Evolutionary conservation across 2,797 vertebrate genomes (phyloP), one percentile per base, ranked within the genome.

Genomic region (Sebastes cheni): DNA sequence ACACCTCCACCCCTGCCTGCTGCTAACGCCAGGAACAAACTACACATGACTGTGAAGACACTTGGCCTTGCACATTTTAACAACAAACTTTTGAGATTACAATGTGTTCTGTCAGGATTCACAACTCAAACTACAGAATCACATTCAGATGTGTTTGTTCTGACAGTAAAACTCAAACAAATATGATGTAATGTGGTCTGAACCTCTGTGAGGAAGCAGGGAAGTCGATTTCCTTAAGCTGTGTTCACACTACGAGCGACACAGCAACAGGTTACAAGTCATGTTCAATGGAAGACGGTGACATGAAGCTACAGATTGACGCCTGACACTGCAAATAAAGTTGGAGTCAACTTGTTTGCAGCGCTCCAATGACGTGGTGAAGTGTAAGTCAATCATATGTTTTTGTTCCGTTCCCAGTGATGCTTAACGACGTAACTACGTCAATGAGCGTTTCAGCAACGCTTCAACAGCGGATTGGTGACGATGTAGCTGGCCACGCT

Each of bases 221-320:
- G 12, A 54, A 11, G 29, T 39, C 1, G 22, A 39, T 8, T 70
- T 23, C 46, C 9, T 32, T 23, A 5, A 46, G 42, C 42, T 46
- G 42, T 46, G 42, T 46, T 46, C 42, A 18, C 14, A 18, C 14
- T 46, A 46, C 42, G 14, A 46, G 42, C 42, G 42, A 46, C 42
- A 46, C 42, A 46, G 42, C 42, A 46, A 46, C 42, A 46, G 42
- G 42, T 0, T 46, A 46, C 42, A 18, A 46, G 42, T 46, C 16
- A 46, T 46, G 6, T 46, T 46, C 42, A 18, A 18, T 16, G 42
- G 42, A 46, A 18, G 42, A 16, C 16, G 16, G 42, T 46, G 16
- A 46, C 0, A 46, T 46, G 42, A 46, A 18, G 42, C 16, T 16
- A 46, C 42, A 0, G 0, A 46, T 0, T 42, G 39, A 42, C 13